phyloP scores from a whole-genome alignment of 2,113 vertebrate genomes.

The Lethenteron reissneri region DNA sequence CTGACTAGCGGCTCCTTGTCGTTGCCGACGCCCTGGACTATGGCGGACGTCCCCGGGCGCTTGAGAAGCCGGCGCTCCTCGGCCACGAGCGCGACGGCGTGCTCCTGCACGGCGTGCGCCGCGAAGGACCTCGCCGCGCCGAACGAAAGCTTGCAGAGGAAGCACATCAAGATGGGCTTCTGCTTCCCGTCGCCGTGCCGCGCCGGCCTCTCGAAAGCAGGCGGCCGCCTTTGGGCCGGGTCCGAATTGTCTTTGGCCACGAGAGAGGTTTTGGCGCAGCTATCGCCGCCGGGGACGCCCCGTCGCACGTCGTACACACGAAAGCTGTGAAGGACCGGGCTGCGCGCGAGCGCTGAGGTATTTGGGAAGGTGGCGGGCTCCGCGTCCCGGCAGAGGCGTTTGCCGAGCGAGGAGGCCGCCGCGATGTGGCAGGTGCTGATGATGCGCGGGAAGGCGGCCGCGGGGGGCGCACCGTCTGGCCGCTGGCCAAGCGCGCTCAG shows the following conservation, averaged over 20 bases:
- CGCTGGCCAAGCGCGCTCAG: conserved; percentile 37
- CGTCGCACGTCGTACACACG: conserved; percentile 98
- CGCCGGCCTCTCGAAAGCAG: conserved; percentile 91
- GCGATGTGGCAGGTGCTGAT: conserved; percentile 99
- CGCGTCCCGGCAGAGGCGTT: conserved; percentile 92
- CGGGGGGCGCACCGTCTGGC: conserved; percentile 36
- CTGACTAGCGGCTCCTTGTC: conserved; percentile 98
- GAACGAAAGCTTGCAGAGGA: conserved; percentile 97
- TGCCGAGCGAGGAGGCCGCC: conserved; percentile 88
- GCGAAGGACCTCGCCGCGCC: conserved; percentile 88
- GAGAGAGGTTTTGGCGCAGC: conserved; percentile 99
- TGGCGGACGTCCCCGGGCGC: conserved; percentile 93
- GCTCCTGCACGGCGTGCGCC: conserved; percentile 92
- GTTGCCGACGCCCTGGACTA: conserved; percentile 98
- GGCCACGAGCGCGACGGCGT: conserved; percentile 89
- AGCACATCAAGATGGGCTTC: conserved; percentile 99
- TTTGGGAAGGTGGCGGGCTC: conserved; percentile 61
- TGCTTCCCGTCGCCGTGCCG: conserved; percentile 65
- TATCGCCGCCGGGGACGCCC: conserved; percentile 99
- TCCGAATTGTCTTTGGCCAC: conserved; percentile 99
- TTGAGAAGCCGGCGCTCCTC: conserved; percentile 86
- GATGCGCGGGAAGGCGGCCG: conserved; percentile 69
- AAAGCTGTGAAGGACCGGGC: conserved; percentile 99
- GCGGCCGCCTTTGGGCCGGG: conserved; percentile 58
- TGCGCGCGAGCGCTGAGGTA: conserved; percentile 95